Evolutionary conservation across 1,140 invertebrate genomes (phyloP), one percentile per base, ranked within the genome.

Genomic region (Bradysia coprophila): DNA sequence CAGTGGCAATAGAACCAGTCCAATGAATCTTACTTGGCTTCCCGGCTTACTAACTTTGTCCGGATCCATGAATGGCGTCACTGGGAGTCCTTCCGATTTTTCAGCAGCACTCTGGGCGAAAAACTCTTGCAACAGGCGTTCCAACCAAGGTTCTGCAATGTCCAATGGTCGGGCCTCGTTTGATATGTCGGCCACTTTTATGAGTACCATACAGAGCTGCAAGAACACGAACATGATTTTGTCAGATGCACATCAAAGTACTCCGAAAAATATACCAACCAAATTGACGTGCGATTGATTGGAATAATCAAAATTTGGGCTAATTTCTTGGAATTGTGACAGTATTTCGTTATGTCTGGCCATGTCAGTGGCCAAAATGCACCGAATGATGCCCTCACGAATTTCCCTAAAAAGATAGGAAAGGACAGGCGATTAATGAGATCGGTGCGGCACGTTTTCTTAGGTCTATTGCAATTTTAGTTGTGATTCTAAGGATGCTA

Each of bases 41-140:
- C 81, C 80, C 3, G 81, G 78, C 61, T 88, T 88, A 31, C 81
- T 86, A 11, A 89, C 81, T 64, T 86, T 87, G 44, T 88, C 82
- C n/a, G 83, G 69, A 55, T 89, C 85, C 85, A 89, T 89, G 53
- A 88, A 89, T 1, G 84, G 83, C 6, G 84, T 85, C 1, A 88
- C 82, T 2, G 84, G 83, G 43, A 89, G 64, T 8, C 84, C 83
- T 57, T 86, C 81, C 32, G 81, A 64, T 55, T 88, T 88, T 54
- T 89, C 84, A 6, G 78, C 73, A 46, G 87, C 84, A 55, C 80
- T 84, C 64, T 88, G 80, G 46, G 78, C 78, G 52, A 83, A 84
- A 53, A 82, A 84, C 54, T 84, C 79, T 55, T 82, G 67, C 18
- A 88, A 63, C 8, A 89, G 62, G 46, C 77, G 75, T 46, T 88